A percentile compares a stretch with the other conserved stretches of the same genome.
Conservation (phyloP, 1,140 invertebrate species). For the Nasonia longicornis region DNA sequence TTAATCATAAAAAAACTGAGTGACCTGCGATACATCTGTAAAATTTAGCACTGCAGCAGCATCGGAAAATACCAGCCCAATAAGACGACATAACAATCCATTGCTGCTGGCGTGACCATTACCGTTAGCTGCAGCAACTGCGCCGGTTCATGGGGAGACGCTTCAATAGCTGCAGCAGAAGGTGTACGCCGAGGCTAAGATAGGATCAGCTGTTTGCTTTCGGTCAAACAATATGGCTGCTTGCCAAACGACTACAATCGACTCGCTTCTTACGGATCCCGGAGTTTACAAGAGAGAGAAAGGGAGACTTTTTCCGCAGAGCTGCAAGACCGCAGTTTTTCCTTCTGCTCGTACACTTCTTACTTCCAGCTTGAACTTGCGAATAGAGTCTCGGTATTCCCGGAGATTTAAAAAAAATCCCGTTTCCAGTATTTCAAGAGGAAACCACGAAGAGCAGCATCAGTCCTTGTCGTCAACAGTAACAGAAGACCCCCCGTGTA, state of each 20-base stretch:
- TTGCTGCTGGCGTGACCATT: not conserved
- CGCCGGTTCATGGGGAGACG: too few species aligned
- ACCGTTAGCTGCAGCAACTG: not conserved
- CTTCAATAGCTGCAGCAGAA: too few species aligned
- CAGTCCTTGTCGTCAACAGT: not conserved
- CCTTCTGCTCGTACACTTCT: too few species aligned
- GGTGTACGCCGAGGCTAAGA: not conserved
- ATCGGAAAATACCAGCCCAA: too few species aligned
- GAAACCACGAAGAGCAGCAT: not conserved
- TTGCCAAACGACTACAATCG: conserved; percentile 10
- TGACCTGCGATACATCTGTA: too few species aligned
- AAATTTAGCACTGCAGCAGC: too few species aligned
- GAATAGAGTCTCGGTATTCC: too few species aligned
- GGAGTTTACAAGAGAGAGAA: not conserved
- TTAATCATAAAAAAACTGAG: too few species aligned
- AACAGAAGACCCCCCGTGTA: not conserved
- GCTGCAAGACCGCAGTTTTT: not conserved
- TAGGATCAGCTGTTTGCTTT: conserved; percentile 17
- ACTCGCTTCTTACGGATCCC: not conserved
- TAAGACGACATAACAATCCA: too few species aligned
- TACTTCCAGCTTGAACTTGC: too few species aligned
- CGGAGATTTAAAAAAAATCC: too few species aligned
- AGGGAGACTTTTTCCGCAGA: not conserved
- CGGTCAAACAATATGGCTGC: conserved; percentile 18
- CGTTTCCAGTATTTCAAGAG: not conserved